A percentile compares a stretch with the other conserved stretches of the same genome.
Evolutionary conservation across 2,888 invertebrate species (phyloP).

Genomic region (Helleia helle): DNA sequence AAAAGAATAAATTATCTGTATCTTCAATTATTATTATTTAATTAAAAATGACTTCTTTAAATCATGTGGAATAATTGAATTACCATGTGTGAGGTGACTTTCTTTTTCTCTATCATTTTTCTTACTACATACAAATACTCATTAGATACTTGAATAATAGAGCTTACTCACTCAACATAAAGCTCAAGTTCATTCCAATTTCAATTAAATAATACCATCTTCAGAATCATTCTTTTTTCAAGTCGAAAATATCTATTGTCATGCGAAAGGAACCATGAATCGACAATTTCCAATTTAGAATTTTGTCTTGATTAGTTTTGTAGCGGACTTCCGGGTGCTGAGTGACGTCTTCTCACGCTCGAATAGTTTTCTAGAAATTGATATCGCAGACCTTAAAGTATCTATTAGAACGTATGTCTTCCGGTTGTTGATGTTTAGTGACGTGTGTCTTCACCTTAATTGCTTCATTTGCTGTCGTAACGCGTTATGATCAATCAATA

Average conservation of each 20-base stretch:
- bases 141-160: too few species aligned
- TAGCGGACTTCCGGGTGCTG: conserved; percentile 63
- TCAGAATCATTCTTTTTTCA: neutral
- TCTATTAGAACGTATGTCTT: conserved; percentile 67
- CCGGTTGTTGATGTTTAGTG: conserved; percentile 48
- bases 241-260: conserved; percentile 29
- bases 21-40: too few species aligned
- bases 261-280: conserved; percentile 45
- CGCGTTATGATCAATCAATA: conserved; percentile 36
- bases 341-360: conserved; percentile 51
- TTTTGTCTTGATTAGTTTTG: conserved; percentile 60
- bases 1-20: too few species aligned
- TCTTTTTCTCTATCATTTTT: conserved; percentile 33
- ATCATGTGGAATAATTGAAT: too few species aligned
- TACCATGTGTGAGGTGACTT: conserved; percentile 44
- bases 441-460: conserved; percentile 58
- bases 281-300: conserved; percentile 51
- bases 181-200: neutral
- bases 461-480: conserved; percentile 67
- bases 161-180: conserved; percentile 8
- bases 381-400: conserved; percentile 65
- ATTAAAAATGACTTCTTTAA: too few species aligned
- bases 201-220: conserved; percentile 7
- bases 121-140: too few species aligned
- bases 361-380: conserved; percentile 62